A percentile compares a stretch with the other conserved stretches of the same genome.
Evolutionary conservation across 1,140 invertebrate genomes (phyloP).

Genomic region (Geopemphigus sp.): DNA sequence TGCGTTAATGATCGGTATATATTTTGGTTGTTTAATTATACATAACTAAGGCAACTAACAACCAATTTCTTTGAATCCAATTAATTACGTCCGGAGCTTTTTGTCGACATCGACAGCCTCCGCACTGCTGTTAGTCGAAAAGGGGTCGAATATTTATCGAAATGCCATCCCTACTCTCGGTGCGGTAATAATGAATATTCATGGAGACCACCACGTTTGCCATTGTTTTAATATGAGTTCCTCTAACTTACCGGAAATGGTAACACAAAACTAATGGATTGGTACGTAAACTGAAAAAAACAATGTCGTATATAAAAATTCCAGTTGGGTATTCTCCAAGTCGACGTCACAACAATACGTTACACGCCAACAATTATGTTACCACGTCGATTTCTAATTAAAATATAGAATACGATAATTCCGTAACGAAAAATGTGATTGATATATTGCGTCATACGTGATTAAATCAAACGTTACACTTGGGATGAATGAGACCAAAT

Average conservation of each 20-base stretch:
- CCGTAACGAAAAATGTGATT: not conserved
- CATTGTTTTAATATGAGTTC: slow-evolving; percentile 8
- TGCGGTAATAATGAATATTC: slow-evolving; percentile 21
- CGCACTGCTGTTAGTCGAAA: not conserved
- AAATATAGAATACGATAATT: slow-evolving; percentile 2
- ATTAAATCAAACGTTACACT: not conserved
- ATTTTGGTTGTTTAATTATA: slow-evolving; percentile 17
- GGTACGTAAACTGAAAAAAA: not conserved
- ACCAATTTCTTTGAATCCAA: not conserved
- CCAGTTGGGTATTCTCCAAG: not conserved
- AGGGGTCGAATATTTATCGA: slow-evolving; percentile 22
- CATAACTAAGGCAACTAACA: not conserved
- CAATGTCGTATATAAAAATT: not conserved
- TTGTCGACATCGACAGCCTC: not conserved
- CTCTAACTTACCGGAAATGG: not conserved
- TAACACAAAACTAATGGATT: not conserved
- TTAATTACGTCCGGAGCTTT: slow-evolving; percentile 20
- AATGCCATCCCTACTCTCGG: not conserved
- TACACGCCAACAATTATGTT: not conserved
- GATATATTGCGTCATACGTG: not conserved
- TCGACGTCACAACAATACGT: not conserved
- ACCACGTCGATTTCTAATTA: not conserved
- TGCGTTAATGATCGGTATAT: not conserved
- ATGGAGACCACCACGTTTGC: not conserved
- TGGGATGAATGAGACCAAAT: not conserved